These are phyloP conservation scores for Electrona antarctica DNA, from an alignment of 2,113 vertebrate genomes.

Conservation along the genomic window DNA sequence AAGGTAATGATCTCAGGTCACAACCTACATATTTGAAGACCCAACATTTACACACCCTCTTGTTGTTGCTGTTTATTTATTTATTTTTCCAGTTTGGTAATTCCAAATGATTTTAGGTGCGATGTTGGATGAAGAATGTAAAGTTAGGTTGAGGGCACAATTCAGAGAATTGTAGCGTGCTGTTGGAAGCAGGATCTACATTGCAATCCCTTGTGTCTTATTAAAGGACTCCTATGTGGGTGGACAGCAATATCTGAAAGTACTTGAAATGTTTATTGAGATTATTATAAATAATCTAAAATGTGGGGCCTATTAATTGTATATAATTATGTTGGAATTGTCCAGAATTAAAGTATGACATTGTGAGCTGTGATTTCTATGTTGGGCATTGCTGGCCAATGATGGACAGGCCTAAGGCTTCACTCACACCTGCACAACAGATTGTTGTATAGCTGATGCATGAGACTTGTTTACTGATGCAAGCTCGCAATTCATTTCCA, in stretches of 20 bases:
- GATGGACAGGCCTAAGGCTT: too few species aligned
- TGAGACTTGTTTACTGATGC: too few species aligned
- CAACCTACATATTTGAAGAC: conserved; percentile 16
- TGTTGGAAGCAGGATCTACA: neutral
- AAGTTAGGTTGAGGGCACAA: conserved; percentile 25
- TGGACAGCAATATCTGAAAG: conserved; percentile 26
- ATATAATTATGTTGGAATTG: conserved; percentile 27
- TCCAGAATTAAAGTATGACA: conserved; percentile 17
- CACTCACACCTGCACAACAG: too few species aligned
- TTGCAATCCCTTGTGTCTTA: neutral
- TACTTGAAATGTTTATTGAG: conserved; percentile 56
- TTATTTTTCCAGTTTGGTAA: too few species aligned
- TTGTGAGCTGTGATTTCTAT: conserved; percentile 41
- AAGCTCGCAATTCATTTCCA: too few species aligned
- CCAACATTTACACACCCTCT: conserved; percentile 26
- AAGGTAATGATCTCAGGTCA: conserved; percentile 70
- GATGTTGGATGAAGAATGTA: neutral
- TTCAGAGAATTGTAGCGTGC: conserved; percentile 5
- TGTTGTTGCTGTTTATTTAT: conserved; percentile 30
- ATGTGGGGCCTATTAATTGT: conserved; percentile 41
- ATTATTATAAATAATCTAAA: conserved; percentile 14
- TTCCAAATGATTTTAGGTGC: too few species aligned
- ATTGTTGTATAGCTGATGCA: too few species aligned
- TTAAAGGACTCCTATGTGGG: neutral
- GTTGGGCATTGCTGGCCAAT: too few species aligned